These are phyloP conservation scores for Gasterosteus aculeatus DNA, from an alignment of 2,113 vertebrate genomes.

Conservation along the genomic window DNA sequence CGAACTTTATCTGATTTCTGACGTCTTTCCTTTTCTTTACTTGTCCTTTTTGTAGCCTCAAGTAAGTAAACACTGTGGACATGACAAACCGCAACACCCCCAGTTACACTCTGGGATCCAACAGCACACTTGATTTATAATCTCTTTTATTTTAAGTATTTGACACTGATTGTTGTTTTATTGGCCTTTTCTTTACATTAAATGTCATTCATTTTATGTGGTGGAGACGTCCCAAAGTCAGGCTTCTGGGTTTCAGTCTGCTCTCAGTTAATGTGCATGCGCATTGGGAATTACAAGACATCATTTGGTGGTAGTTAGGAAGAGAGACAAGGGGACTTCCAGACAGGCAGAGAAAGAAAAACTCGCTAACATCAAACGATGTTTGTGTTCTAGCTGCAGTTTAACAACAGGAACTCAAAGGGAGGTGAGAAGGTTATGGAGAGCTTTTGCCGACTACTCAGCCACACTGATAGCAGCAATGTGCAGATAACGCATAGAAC, in stretches of 20 bases:
- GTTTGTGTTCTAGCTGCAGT: constrained; percentile 58
- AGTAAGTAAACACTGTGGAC: constrained; percentile 79
- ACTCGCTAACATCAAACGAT: constrained; percentile 63
- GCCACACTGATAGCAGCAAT: constrained; percentile 5
- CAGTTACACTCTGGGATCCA: constrained; percentile 37
- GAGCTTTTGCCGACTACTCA: constrained; percentile 16
- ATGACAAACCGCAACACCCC: constrained; percentile 58
- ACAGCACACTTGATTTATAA: constrained; percentile 45
- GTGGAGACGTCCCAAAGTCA: constrained; percentile 54
- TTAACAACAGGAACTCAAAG: constrained; percentile 48
- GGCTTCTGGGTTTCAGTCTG: constrained; percentile 75
- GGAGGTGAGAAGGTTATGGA: constrained; percentile 56
- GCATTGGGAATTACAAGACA: constrained; percentile 66
- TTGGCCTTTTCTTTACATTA: constrained; percentile 54
- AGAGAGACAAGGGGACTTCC: constrained; percentile 74
- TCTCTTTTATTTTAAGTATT: constrained; percentile 43
- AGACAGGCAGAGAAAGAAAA: constrained; percentile 56
- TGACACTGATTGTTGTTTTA: constrained; percentile 70
- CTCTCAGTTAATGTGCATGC: constrained; percentile 65
- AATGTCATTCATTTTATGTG: constrained; percentile 63
- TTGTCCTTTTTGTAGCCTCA: constrained; percentile 27
- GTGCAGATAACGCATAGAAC: neutral
- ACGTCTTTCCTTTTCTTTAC: constrained; percentile 43
- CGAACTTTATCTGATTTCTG: constrained; percentile 53
- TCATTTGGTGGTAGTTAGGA: constrained; percentile 74